Conservation (phyloP, 2,113 vertebrate species). For the Vombatus ursinus region DNA sequence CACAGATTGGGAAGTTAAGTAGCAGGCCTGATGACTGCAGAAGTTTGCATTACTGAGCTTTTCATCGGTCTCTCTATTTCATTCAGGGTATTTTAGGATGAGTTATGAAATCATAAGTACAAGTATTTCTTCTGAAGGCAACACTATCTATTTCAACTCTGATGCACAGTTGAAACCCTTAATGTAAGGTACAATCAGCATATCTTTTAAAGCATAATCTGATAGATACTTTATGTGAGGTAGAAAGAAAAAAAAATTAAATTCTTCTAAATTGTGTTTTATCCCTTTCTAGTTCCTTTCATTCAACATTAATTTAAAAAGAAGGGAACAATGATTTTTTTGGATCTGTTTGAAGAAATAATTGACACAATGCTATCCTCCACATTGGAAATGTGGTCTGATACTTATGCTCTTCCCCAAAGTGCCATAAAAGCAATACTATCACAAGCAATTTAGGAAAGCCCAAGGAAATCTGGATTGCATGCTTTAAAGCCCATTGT, state of each 20-base stretch:
- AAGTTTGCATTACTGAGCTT: constrained; percentile 16
- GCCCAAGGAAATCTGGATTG: neutral
- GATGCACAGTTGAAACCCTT: constrained; percentile 45
- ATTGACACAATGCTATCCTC: neutral
- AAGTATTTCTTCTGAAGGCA: constrained; percentile 35
- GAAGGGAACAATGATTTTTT: neutral
- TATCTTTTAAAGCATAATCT: constrained; percentile 49
- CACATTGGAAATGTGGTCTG: neutral
- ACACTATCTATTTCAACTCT: constrained; percentile 54
- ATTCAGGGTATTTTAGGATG: constrained; percentile 37
- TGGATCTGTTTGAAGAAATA: neutral
- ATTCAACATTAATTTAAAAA: neutral
- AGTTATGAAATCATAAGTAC: constrained; percentile 36
- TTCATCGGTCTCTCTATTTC: constrained; percentile 8
- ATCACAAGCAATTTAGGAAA: neutral
- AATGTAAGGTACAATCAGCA: neutral
- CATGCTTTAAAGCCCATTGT: neutral
- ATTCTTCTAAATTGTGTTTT: neutral
- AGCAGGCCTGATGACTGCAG: neutral
- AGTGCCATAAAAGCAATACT: neutral
- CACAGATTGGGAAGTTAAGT: neutral
- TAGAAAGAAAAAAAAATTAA: neutral
- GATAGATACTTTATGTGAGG: neutral
- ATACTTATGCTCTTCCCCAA: neutral
- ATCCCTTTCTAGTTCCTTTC: neutral